Evolutionary conservation across 2,113 vertebrate genomes (phyloP), one percentile per base, ranked within the genome.

Genomic region (Alouatta palliata): DNA sequence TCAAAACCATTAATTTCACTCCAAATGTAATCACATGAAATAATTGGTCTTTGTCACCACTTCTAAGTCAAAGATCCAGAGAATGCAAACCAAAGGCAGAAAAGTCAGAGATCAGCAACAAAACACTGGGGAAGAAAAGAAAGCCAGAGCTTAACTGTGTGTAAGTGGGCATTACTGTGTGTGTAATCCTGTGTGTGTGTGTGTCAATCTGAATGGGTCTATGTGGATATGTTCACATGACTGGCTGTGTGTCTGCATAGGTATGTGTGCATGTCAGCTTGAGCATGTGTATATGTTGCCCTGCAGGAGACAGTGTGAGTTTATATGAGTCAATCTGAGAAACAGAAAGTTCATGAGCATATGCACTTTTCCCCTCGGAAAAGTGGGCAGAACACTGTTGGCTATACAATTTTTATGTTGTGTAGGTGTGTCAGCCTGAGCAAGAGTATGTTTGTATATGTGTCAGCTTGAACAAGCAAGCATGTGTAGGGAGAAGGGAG

Each of bases 61-160:
- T 13, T 93, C 40, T 88, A 84, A 91, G 23, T 87, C 83, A 96
- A 90, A 95, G 86, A 96, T 56, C 73, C 95, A 80, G n/a, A 85
- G 43, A 85, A 40, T 7, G 25, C 70, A 90, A 80, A 58, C 3
- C 25, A 89, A 83, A 86, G 5, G 75, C 20, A 66, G 52, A 81
- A 90, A 95, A 87, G 70, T 56, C 23, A 87, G 27, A 95, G 45
- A 9, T 66, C 17, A 13, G 64, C 20, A 56, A 88, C 23, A 66
- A 88, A 97, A 68, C 14, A 91, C 30, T n/a, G 47, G 1, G 3
- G 54, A 79, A 21, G 85, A 52, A 76, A 40, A 77, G 11, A 45
- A 8, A 95, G 20, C 8, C 54, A 66, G 7, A 66, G 17, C 23
- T 58, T 49, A 87, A 91, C 54, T 89, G 49, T 27, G 7, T 35